These are phyloP conservation scores for Sylvicapra grimmia DNA, from an alignment of 2,113 vertebrate genomes.

Conservation along the genomic window DNA sequence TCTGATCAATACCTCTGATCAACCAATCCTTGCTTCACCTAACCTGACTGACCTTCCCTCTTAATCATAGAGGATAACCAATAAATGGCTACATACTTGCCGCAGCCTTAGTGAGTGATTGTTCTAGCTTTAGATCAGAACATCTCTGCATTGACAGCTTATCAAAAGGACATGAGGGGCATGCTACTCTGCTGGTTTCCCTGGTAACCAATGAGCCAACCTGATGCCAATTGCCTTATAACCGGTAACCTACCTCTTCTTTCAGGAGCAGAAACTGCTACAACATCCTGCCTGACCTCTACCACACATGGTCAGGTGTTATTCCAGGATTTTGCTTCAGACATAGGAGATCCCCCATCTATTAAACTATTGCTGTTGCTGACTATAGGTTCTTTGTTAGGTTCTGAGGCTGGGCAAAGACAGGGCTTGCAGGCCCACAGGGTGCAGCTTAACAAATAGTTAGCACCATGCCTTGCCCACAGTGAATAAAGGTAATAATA, in stretches of 20 bases:
- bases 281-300: not conserved
- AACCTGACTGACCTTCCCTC: not conserved
- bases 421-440: not conserved
- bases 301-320: too few species aligned
- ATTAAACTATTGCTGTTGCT: not conserved
- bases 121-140: not conserved
- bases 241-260: not conserved
- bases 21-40: not conserved
- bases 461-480: not conserved
- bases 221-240: not conserved
- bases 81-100: not conserved
- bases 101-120: not conserved
- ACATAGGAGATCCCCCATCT: not conserved
- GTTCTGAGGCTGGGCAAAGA: not conserved
- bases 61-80: not conserved
- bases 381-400: not conserved
- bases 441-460: not conserved
- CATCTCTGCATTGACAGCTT: not conserved
- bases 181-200: not conserved
- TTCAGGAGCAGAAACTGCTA: not conserved
- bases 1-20: not conserved
- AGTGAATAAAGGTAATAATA: not conserved
- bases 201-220: not conserved
- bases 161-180: not conserved
- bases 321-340: not conserved